Conservation (phyloP, 2,888 invertebrate species). For the Tuberolachnus salignus region DNA sequence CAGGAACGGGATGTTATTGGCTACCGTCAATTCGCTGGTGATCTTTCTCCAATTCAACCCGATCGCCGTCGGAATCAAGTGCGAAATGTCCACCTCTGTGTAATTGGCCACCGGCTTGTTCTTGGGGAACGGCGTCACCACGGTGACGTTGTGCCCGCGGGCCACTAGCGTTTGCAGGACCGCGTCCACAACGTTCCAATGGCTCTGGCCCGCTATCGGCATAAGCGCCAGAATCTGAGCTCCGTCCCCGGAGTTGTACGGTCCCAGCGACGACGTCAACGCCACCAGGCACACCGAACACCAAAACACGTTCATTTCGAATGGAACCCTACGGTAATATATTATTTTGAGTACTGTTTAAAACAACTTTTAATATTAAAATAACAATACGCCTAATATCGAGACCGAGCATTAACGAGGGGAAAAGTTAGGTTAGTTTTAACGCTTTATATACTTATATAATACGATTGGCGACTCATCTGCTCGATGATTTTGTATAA, state of each 20-base stretch:
- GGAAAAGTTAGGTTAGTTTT: too few relatives aligned
- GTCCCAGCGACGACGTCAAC: too few relatives aligned
- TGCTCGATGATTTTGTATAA: too few relatives aligned
- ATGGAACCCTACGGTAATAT: too few relatives aligned
- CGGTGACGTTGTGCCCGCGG: constrained; percentile 60
- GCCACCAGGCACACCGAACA: too few relatives aligned
- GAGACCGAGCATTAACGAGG: too few relatives aligned
- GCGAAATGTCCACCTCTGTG: constrained; percentile 49
- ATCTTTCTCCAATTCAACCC: constrained; percentile 11
- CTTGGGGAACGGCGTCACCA: constrained; percentile 59
- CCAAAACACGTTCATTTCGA: too few relatives aligned
- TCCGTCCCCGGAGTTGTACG: background rate
- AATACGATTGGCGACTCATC: too few relatives aligned
- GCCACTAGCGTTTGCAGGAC: constrained; percentile 59
- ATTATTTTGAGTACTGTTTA: too few relatives aligned
- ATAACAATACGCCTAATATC: too few relatives aligned
- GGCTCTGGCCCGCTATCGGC: constrained; percentile 59
- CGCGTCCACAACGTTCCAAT: constrained; percentile 60
- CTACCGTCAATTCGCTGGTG: constrained; percentile 32
- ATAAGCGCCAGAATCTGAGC: constrained; percentile 58
- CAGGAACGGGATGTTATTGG: constrained; percentile 32
- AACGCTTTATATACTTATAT: too few relatives aligned
- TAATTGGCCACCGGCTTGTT: constrained; percentile 20
- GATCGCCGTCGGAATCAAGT: background rate
- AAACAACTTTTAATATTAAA: too few relatives aligned